Evolutionary conservation across 2,888 invertebrate genomes (phyloP).

Genomic region (Spilarctia lutea): DNA sequence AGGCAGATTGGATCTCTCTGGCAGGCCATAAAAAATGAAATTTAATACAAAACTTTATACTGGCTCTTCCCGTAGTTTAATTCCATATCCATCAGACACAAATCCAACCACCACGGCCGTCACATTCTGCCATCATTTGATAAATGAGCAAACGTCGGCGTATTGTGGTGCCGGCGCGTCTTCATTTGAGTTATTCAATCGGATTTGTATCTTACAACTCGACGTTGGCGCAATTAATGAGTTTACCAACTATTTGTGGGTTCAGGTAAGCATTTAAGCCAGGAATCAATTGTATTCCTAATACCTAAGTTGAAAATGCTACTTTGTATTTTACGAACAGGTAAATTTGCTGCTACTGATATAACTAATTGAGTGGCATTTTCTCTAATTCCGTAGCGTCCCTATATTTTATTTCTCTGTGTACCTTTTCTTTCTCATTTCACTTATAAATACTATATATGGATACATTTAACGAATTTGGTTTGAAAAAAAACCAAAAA

Average conservation of each 20-base stretch:
- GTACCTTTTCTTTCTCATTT: too few relatives aligned
- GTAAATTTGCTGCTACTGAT: background rate
- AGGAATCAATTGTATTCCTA: background rate
- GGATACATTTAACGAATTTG: background rate
- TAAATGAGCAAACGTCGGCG: slow-evolving; percentile 75
- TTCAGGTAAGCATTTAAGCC: slow-evolving; percentile 3
- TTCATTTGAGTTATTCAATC: slow-evolving; percentile 81
- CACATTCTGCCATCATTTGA: slow-evolving; percentile 65
- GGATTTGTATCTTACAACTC: slow-evolving; percentile 66
- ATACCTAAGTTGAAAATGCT: background rate
- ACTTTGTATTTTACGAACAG: background rate
- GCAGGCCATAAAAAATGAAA: too few relatives aligned
- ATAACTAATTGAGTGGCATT: background rate
- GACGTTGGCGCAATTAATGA: slow-evolving; percentile 48
- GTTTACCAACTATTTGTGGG: slow-evolving; percentile 18
- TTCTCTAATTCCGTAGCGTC: background rate
- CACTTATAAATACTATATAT: background rate
- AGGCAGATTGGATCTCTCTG: too few relatives aligned
- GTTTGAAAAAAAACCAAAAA: background rate
- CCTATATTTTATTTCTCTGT: too few relatives aligned
- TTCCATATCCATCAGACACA: slow-evolving; percentile 32
- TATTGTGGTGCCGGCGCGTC: slow-evolving; percentile 66
- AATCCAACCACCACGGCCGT: slow-evolving; percentile 27
- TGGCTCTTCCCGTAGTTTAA: too few relatives aligned
- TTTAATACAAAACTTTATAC: too few relatives aligned